These are phyloP conservation scores for Epinephelus coioides DNA, from an alignment of 2,797 vertebrate species.

Conservation along the genomic window DNA sequence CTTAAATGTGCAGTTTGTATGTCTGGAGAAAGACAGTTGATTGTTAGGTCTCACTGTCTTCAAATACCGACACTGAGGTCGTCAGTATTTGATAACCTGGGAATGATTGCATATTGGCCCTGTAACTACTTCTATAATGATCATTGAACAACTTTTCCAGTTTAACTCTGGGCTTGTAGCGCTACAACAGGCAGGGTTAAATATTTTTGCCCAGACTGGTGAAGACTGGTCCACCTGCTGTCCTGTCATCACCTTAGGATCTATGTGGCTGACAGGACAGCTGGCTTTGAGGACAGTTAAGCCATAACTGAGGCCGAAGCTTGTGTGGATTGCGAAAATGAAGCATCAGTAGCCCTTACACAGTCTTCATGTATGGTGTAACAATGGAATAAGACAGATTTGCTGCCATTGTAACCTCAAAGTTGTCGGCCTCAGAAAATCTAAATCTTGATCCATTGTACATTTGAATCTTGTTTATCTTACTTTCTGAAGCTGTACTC, in stretches of 20 bases:
- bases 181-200: neutral
- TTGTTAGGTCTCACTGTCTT: too few species aligned
- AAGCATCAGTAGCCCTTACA: neutral
- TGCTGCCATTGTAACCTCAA: too few species aligned
- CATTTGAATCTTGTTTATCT: neutral
- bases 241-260: neutral
- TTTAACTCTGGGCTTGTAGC: neutral
- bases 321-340: neutral
- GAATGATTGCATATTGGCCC: too few species aligned
- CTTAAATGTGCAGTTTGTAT: too few species aligned
- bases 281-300: slow-evolving; percentile 3
- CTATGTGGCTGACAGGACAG: neutral
- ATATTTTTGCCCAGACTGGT: neutral
- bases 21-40: too few species aligned
- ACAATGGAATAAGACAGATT: neutral
- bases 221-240: slow-evolving; percentile 1
- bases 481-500: neutral
- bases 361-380: neutral
- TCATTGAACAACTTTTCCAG: neutral
- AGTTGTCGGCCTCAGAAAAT: too few species aligned
- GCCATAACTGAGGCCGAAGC: neutral
- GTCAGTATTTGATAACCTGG: too few species aligned
- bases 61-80: too few species aligned
- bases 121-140: neutral
- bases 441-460: too few species aligned